phyloP scores from a whole-genome alignment of 37 sponge, comb jelly and placozoan species.

The Amphimedon queenslandica region DNA sequence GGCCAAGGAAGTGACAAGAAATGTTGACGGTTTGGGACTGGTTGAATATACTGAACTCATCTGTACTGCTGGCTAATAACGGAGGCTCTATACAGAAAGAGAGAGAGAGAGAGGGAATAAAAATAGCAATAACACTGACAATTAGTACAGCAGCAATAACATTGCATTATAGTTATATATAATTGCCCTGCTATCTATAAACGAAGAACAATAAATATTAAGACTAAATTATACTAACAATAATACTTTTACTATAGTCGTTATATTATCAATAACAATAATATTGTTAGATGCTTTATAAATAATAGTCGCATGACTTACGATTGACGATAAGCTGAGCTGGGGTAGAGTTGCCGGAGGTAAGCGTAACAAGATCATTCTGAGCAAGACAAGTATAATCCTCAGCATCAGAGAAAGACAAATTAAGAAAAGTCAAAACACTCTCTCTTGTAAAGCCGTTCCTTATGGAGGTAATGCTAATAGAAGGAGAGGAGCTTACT shows the following conservation, averaged over 20 bases:
- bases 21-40: not conserved
- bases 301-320: not conserved
- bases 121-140: not conserved
- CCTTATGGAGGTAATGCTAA: not conserved
- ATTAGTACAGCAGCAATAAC: not conserved
- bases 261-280: slow-evolving; percentile 1
- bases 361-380: not conserved
- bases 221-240: not conserved
- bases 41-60: not conserved
- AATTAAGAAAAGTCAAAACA: not conserved
- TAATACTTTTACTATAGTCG: not conserved
- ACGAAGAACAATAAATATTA: not conserved
- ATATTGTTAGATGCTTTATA: not conserved
- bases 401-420: not conserved
- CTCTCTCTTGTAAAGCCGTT: not conserved
- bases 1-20: not conserved
- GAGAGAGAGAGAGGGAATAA: not conserved
- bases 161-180: not conserved
- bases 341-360: not conserved
- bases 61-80: not conserved
- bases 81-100: not conserved
- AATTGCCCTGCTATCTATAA: not conserved
- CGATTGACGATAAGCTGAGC: not conserved
- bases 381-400: not conserved
- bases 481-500: not conserved